phyloP scores from a whole-genome alignment of 2,888 invertebrate genomes.

The Parnassius glacialis region DNA sequence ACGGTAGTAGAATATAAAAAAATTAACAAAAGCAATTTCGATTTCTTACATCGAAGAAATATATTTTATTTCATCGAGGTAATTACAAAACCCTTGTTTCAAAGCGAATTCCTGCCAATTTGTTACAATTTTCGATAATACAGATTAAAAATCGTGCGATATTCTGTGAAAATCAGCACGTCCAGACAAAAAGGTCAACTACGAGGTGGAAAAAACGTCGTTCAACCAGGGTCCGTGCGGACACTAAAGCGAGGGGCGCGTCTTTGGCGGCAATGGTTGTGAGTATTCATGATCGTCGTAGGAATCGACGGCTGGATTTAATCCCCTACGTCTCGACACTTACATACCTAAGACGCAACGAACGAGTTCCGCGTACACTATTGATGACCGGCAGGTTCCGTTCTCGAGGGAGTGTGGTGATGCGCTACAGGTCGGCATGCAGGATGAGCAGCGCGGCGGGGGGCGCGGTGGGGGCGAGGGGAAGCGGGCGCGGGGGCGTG shows the following conservation, averaged over 20 bases:
- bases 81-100: neutral
- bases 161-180: conserved; percentile 28
- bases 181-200: conserved; percentile 28
- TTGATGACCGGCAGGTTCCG: neutral
- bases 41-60: too few relatives aligned
- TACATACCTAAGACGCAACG: too few relatives aligned
- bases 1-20: too few relatives aligned
- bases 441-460: conserved; percentile 58
- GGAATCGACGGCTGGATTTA: too few relatives aligned
- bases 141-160: conserved; percentile 20
- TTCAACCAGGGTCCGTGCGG: neutral
- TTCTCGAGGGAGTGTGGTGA: conserved; percentile 11
- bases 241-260: too few relatives aligned
- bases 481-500: conserved; percentile 36
- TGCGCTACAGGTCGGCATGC: conserved; percentile 52
- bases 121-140: conserved; percentile 12
- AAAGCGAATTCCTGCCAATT: conserved; percentile 12
- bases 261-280: too few relatives aligned
- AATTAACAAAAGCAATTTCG: too few relatives aligned
- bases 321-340: too few relatives aligned
- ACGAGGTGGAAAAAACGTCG: conserved; percentile 20
- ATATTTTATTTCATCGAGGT: too few relatives aligned
- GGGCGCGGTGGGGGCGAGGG: conserved; percentile 32
- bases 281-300: too few relatives aligned
- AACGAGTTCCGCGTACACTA: too few relatives aligned